Evolutionary conservation across 2,888 invertebrate species (phyloP), one percentile per base, ranked within the genome.

Genomic region (Cerastoderma edule): DNA sequence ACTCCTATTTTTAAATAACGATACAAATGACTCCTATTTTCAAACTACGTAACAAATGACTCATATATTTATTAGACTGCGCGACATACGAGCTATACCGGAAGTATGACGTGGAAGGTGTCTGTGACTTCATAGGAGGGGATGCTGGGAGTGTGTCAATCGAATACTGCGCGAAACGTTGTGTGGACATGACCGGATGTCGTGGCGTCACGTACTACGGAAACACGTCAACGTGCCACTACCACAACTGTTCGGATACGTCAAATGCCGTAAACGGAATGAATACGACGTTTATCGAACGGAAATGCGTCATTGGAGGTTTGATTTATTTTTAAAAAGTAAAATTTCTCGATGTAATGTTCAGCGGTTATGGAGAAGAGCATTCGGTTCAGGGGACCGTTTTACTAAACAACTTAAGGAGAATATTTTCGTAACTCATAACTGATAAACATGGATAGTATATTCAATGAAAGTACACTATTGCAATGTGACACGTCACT

Each of bases 231-330:
- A 27, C 33, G 5, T 60, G 60, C 24, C 8, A 60, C 24, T 60
- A 60, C 27, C 60, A 60, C 19, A 39, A 35, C 27, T 60, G 60
- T 35, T 35, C 24, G 0, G 39, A 35, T 33, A 60, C 35, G 24
- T 39, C 60, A 35, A 13, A 39, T 8, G 22, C 39, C 2, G 24
- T 8, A 22, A 27, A 60, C 39, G 60, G 39, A 39, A n/a, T n/a
- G n/a, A 60, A 60, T 60, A 60, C 60, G 39, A 60, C 60, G 8
- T 60, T 60, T 35, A 39, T 60, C n/a, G 39, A 60, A 39, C 22
- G 60, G 13, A 19, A 27, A 22, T 60, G 60, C n/a, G n/a, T 60
- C 2, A 60, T 24, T 39, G 60, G 39, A 39, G 60, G 60, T 60
- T n/a, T n/a, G n/a, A n/a, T n/a, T n/a, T n/a, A n/a, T n/a, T n/a